Base-by-base conservation (phyloP, 2,113 vertebrate genomes). In the Gopherus flavomarginatus region DNA sequence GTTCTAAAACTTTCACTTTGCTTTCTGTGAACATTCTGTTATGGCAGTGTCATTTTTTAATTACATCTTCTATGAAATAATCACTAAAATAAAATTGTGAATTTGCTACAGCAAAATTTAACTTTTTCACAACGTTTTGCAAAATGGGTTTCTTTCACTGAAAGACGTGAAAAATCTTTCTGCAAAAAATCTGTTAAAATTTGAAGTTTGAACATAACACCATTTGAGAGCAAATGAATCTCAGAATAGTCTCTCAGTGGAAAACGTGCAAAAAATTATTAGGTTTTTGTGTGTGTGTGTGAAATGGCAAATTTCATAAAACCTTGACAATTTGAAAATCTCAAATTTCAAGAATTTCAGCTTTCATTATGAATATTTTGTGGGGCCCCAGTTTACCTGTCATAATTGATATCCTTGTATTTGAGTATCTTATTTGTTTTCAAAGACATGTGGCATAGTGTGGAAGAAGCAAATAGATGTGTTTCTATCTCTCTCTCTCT, bases 121-220 rank as follows among this genome's bases (percentile, higher is more conserved):
- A 80, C 88, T 65, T 59, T 91, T 83, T 10, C 29, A 38, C 72
- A 50, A 12, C 62, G 57, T 89, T 90, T 94, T 94, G 21, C 69
- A 90, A 87, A 10, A 89, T 69, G 42, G 35, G 42, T 90, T 94
- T 87, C 24, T 83, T 59, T 24, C 57, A 82, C 57, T 87, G 10
- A 47, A 54, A 54, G 26, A 82, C 54, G 26, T 78, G 0, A n/a
- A 92, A 72, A 5, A 11, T 49, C 89, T 49, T 87, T 94, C 92
- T 93, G 81, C 90, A 53, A 93, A 88, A 89, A 87, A 24, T 88
- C 17, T 65, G 90, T 96, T 95, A 54, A 85, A 93, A 91, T 88
- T 84, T 0, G 95, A 72, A 89, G 81, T 69, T 10, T 69, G 62
- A 75, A 90, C 24, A 69, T 81, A 54, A 22, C 82, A 75, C 84